Evolutionary conservation across 2,797 vertebrate genomes (phyloP), one percentile per base, ranked within the genome.

Genomic region (Orestias chungarensis): DNA sequence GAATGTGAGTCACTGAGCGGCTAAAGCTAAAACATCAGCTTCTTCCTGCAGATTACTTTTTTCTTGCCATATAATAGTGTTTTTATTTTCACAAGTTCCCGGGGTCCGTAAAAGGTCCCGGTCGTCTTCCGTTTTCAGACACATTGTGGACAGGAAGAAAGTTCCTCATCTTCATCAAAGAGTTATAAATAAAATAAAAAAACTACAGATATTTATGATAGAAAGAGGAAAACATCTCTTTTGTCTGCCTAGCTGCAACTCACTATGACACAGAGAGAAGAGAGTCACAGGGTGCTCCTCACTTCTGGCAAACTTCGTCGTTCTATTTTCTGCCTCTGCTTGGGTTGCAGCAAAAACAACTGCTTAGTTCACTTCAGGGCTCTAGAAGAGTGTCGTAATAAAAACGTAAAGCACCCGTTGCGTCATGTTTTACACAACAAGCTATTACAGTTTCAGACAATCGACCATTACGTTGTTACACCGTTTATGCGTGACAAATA

Each of bases 311-410:
- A 78, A 87, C 76, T 62, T 76, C 20, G 68, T 68, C 42, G 74
- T 77, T 81, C 73, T 80, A 71, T 89, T 74, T 86, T 33, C 76
- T 82, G 62, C 49, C 29, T 81, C 54, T 64, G 8, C 61, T 78
- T 78, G 46, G 47, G 66, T 82, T 86, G 68, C 11, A 87, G 84
- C 82, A 88, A 87, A n/a, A 89, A 82, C 57, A 78, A 71, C 66
- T 35, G 59, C 49, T 54, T 27, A 43, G 49, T 79, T 87, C 73
- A 81, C 79, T 83, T 86, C 68, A 38, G 43, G 73, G 69, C 64
- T 76, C 66, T 57, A 80, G 84, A 83, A 77, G 64, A 85, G 75
- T 75, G 65, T 73, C 62, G 17, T 25, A 57, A 70, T 78, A 74
- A 79, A 33, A n/a, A 68, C 17, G 74, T 76, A 73, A 72, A 75